Evolutionary conservation across 1,140 invertebrate species (phyloP).

Genomic region (Panagrolaimus sp.): DNA sequence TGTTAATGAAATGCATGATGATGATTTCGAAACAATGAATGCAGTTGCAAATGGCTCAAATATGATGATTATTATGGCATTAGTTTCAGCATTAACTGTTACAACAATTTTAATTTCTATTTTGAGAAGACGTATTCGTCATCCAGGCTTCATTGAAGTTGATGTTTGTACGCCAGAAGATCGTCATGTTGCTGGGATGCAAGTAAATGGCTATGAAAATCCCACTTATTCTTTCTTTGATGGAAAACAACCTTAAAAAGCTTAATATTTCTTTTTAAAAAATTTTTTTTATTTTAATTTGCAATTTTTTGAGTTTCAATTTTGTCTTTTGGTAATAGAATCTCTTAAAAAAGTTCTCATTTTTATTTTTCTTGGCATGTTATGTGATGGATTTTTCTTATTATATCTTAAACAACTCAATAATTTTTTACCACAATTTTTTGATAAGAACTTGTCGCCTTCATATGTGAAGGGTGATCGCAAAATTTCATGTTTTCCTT

Average conservation of each 20-base stretch:
- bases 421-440: no score
- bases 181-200: conserved; percentile 96
- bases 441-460: no score
- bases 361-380: no score
- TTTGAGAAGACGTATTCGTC: conserved; percentile 64
- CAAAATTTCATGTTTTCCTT: no score
- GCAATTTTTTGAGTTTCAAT: conserved; percentile 4
- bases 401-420: no score
- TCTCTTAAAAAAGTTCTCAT: no score
- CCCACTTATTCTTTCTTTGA: conserved; percentile 99
- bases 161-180: conserved; percentile 77
- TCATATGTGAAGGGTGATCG: no score
- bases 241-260: conserved; percentile 26
- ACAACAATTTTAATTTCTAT: conserved; percentile 74
- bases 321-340: neutral
- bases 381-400: no score
- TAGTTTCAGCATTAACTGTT: conserved; percentile 17
- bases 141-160: conserved; percentile 56
- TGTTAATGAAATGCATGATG: conserved; percentile 26
- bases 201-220: conserved; percentile 99
- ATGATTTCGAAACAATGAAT: conserved; percentile 18
- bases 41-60: conserved; percentile 61
- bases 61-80: conserved; percentile 55
- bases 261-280: neutral
- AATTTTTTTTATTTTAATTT: neutral